Percentiles rank a stretch among this genome's conserved stretches.
phyloP scores from a whole-genome alignment of 2,888 invertebrate genomes.

The Macrosiphum euphorbiae region DNA sequence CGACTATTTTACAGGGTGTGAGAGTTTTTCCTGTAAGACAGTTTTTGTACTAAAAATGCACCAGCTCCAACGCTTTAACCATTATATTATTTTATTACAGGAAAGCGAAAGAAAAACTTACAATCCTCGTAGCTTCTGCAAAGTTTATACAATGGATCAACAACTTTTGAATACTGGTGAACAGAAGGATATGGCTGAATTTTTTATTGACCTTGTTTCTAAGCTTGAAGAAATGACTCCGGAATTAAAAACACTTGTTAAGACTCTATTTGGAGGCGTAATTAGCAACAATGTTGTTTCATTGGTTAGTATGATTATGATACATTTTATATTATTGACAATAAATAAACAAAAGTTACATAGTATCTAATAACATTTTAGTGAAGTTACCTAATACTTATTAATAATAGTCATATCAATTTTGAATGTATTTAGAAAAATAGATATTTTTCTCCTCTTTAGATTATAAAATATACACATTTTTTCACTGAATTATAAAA shows the following conservation, averaged over 20 bases:
- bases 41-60: no score
- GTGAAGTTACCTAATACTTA: neutral
- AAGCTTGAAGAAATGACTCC: slow-evolving; percentile 97
- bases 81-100: slow-evolving; percentile 70
- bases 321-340: neutral
- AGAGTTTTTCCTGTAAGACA: no score
- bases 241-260: slow-evolving; percentile 88
- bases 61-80: neutral
- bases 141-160: slow-evolving; percentile 96
- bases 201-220: slow-evolving; percentile 95
- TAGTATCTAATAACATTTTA: neutral
- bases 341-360: neutral
- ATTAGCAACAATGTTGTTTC: slow-evolving; percentile 96
- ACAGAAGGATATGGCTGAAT: slow-evolving; percentile 98
- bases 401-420: neutral
- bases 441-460: neutral
- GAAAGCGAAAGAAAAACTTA: slow-evolving; percentile 96
- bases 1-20: no score
- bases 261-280: slow-evolving; percentile 92
- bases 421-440: neutral
- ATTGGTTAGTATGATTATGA: slow-evolving; percentile 74
- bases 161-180: slow-evolving; percentile 96
- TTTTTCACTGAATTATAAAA: neutral
- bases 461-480: neutral
- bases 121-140: slow-evolving; percentile 94